These are phyloP conservation scores for Candoia aspera DNA, from an alignment of 2,113 vertebrate species.

Conservation along the genomic window DNA sequence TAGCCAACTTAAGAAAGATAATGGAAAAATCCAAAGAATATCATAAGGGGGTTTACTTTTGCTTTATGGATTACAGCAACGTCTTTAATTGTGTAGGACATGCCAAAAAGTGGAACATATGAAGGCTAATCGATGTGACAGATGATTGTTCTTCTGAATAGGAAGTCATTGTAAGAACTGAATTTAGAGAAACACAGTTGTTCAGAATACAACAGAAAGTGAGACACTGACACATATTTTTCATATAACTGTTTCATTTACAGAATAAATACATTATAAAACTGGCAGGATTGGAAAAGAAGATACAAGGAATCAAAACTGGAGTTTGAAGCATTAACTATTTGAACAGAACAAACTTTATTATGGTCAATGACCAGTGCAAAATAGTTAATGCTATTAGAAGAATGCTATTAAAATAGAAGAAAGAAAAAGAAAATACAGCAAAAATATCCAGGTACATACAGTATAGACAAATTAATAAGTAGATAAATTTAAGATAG, in stretches of 20 bases:
- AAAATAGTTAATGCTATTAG: too few relatives aligned
- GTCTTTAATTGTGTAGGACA: neutral
- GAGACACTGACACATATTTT: neutral
- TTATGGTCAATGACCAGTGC: neutral
- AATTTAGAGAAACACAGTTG: neutral
- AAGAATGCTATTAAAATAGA: too few relatives aligned
- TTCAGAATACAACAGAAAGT: neutral
- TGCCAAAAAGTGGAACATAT: neutral
- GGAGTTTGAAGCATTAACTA: neutral
- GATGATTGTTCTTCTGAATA: neutral
- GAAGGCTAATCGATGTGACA: neutral
- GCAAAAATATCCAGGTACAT: neutral
- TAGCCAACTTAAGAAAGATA: neutral
- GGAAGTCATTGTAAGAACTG: neutral
- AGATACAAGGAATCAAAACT: too few relatives aligned
- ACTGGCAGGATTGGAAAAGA: too few relatives aligned
- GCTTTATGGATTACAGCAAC: neutral
- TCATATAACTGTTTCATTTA: neutral
- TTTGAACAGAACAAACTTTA: neutral
- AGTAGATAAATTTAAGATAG: neutral
- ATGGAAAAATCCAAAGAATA: neutral
- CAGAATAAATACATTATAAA: too few relatives aligned
- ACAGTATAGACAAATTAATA: neutral
- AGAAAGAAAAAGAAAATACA: neutral
- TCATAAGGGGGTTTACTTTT: neutral